These are phyloP conservation scores for Amorpha juglandis DNA, from an alignment of 2,888 invertebrate genomes.

Conservation along the genomic window DNA sequence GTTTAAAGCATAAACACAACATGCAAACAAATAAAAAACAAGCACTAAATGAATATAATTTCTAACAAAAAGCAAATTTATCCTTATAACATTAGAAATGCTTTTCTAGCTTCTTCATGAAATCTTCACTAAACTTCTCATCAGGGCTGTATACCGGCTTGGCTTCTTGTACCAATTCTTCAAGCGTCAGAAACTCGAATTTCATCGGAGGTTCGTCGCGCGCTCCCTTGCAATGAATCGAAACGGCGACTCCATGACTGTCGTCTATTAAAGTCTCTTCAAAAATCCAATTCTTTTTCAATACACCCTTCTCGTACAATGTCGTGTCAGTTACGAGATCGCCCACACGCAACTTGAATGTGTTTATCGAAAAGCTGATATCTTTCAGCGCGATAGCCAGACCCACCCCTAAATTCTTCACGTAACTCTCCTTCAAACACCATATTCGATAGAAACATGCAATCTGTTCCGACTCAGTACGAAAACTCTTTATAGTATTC, in stretches of 20 bases:
- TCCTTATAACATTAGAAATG: constrained; percentile 36
- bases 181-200: constrained; percentile 84
- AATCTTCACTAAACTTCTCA: constrained; percentile 79
- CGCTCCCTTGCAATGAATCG: constrained; percentile 71
- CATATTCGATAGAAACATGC: constrained; percentile 94
- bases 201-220: constrained; percentile 41
- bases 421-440: constrained; percentile 97
- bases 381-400: constrained; percentile 90
- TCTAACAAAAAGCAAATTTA: constrained; percentile 20
- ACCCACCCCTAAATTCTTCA: constrained; percentile 95
- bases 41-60: constrained; percentile 4
- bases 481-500: constrained; percentile 86
- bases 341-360: constrained; percentile 73
- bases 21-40: constrained; percentile 13
- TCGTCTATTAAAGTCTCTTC: constrained; percentile 92
- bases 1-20: not conserved
- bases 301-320: constrained; percentile 85
- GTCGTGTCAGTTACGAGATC: constrained; percentile 85
- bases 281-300: constrained; percentile 88
- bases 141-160: constrained; percentile 76
- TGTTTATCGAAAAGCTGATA: constrained; percentile 89
- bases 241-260: constrained; percentile 91
- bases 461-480: constrained; percentile 86
- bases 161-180: constrained; percentile 84
- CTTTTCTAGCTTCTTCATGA: constrained; percentile 83